Evolutionary conservation across 2,113 vertebrate genomes (phyloP).

Genomic region (Nyctereutes procyonoides): DNA sequence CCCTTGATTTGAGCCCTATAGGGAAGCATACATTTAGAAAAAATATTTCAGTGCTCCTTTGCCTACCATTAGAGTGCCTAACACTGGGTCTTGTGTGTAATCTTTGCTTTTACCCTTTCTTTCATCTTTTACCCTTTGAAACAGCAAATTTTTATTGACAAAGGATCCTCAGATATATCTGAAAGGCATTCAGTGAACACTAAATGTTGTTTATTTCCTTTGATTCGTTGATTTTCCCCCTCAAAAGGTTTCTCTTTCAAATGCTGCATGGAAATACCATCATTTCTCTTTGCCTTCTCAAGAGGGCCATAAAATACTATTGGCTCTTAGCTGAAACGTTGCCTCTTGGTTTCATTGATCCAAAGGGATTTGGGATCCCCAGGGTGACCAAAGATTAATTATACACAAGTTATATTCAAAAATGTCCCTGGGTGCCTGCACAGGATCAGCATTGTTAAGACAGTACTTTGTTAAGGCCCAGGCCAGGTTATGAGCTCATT

Average conservation of each 20-base stretch:
- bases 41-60: not conserved
- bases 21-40: not conserved
- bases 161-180: not conserved
- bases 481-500: conserved; percentile 9
- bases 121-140: conserved; percentile 21
- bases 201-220: conserved; percentile 57
- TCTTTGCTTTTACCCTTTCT: not conserved
- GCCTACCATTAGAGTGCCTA: not conserved
- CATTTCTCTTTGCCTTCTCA: conserved; percentile 52
- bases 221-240: conserved; percentile 34
- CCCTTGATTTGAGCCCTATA: not conserved
- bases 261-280: conserved; percentile 48
- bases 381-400: conserved; percentile 54
- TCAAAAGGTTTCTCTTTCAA: conserved; percentile 36
- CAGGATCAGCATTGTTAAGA: not conserved
- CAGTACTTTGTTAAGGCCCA: not conserved
- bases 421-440: not conserved
- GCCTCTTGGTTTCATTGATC: conserved; percentile 60
- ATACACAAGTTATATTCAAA: conserved; percentile 43
- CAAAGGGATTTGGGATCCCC: conserved; percentile 47
- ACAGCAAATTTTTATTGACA: conserved; percentile 16
- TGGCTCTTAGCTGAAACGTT: conserved; percentile 65
- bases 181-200: conserved; percentile 9
- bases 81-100: not conserved
- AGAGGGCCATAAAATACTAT: conserved; percentile 59